Base-by-base conservation (phyloP, 2,797 vertebrate species). In the Ibycter americanus region DNA sequence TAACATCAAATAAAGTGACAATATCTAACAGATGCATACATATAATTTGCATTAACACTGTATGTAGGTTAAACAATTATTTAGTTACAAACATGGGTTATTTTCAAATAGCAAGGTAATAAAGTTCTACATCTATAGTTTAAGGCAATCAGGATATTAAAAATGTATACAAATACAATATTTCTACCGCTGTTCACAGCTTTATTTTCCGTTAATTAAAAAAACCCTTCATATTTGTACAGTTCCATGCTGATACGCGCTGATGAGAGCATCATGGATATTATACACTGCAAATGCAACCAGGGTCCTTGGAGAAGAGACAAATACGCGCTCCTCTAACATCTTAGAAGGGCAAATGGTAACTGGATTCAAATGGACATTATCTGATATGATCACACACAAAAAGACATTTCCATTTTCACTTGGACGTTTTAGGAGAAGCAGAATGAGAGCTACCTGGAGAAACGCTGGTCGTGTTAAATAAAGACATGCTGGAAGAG, bases 101-200 rank as follows among this genome's bases (percentile, higher is more conserved):
- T 94, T 97, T 97, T 93, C 87, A 96, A 97, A 98, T 71, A 98
- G 93, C 96, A 97, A 98, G 97, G 95, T 92, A 97, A 96, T 97
- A 95, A 96, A 89, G 81, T 87, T 95, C 98, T 98, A 98, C 94
- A 97, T 61, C 97, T 98, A 98, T 81, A 93, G 90, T 97, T 98
- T 98, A 98, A 98, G 98, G 98, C 98, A 97, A 97, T 97, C 95
- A 97, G 97, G 96, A 97, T 97, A 97, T 97, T 96, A 96, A 98
- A 97, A 96, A 95, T 83, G 96, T 94, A 97, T 96, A 93, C 96
- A 97, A 97, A 98, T 92, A 98, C 96, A 98, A 97, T 93, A 97
- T 91, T 97, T 97, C 97, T 98, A 98, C 94, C 2, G 98, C 97
- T 98, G 98, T 98, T 98, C 98, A 98, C 98, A 98, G 98, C 98